Evolutionary conservation across 2,888 invertebrate genomes (phyloP).

Genomic region (Sminthurides aquaticus): DNA sequence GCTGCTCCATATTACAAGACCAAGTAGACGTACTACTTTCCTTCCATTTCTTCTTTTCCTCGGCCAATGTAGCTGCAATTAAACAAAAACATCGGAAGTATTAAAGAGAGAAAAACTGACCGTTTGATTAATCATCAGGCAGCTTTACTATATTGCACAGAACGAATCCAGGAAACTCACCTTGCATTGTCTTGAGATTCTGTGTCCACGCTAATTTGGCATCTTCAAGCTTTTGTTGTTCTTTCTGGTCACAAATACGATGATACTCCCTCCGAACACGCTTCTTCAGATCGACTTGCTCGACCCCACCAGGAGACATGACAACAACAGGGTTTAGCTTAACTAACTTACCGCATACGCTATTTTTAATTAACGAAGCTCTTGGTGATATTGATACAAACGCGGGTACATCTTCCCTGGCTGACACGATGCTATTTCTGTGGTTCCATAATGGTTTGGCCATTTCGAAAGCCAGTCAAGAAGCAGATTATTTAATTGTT

Average conservation of each 20-base stretch:
- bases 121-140: background rate
- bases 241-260: slow-evolving; percentile 75
- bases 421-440: background rate
- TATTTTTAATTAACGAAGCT: background rate
- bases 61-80: slow-evolving; percentile 23
- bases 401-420: too few species aligned
- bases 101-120: too few species aligned
- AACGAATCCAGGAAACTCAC: slow-evolving; percentile 47
- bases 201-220: slow-evolving; percentile 82
- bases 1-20: slow-evolving; percentile 65
- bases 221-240: slow-evolving; percentile 83
- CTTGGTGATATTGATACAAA: background rate
- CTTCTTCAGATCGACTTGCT: slow-evolving; percentile 72
- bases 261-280: slow-evolving; percentile 84
- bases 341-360: background rate
- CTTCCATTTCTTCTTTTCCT: slow-evolving; percentile 57
- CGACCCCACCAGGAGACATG: slow-evolving; percentile 1
- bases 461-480: background rate
- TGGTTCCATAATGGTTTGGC: background rate
- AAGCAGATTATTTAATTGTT: too few species aligned
- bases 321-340: slow-evolving; percentile 8
- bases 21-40: slow-evolving; percentile 60
- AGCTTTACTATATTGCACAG: background rate
- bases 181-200: slow-evolving; percentile 64
- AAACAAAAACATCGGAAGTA: too few species aligned